These are phyloP conservation scores for Drosophila miranda DNA, from an alignment of 1,140 invertebrate genomes.

Conservation along the genomic window DNA sequence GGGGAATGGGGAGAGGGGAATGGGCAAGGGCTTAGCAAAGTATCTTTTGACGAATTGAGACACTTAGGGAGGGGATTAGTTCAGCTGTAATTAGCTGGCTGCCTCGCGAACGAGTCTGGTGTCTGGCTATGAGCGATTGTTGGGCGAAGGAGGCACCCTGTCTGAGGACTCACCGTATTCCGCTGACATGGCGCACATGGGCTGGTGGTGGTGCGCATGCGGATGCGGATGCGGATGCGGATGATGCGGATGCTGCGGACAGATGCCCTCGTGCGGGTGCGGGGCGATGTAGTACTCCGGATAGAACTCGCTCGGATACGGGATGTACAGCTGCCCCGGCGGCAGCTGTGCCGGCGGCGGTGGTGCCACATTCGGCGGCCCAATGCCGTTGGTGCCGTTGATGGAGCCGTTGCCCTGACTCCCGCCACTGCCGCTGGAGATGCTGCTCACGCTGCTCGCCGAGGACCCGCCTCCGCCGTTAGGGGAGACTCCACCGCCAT, in stretches of 20 bases:
- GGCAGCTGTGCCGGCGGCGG: slow-evolving; percentile 36
- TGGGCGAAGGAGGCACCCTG: background rate
- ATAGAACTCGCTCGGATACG: slow-evolving; percentile 78
- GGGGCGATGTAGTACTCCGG: slow-evolving; percentile 79
- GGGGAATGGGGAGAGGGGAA: too few relatives aligned
- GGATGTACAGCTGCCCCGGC: slow-evolving; percentile 72
- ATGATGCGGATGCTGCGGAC: slow-evolving; percentile 79
- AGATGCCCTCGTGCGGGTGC: slow-evolving; percentile 79
- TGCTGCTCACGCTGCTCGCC: slow-evolving; percentile 67
- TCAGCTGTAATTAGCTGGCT: slow-evolving; percentile 59
- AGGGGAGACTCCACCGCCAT: slow-evolving; percentile 64
- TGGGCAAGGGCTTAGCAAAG: slow-evolving; percentile 53
- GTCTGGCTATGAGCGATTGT: too few relatives aligned
- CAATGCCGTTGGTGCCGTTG: slow-evolving; percentile 58
- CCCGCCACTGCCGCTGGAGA: slow-evolving; percentile 58
- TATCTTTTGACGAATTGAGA: slow-evolving; percentile 64
- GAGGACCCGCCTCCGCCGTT: slow-evolving; percentile 56
- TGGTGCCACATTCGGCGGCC: slow-evolving; percentile 37
- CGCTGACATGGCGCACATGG: slow-evolving; percentile 78
- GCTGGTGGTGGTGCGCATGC: slow-evolving; percentile 72
- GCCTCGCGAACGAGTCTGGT: slow-evolving; percentile 4
- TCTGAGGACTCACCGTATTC: slow-evolving; percentile 73
- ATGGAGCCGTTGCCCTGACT: slow-evolving; percentile 47
- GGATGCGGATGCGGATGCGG: slow-evolving; percentile 54
- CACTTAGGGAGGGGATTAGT: slow-evolving; percentile 54